Percentiles rank a stretch among this genome's conserved stretches.
Conservation (phyloP, 2,888 invertebrate genomes). For the Agrypnus murinus region DNA sequence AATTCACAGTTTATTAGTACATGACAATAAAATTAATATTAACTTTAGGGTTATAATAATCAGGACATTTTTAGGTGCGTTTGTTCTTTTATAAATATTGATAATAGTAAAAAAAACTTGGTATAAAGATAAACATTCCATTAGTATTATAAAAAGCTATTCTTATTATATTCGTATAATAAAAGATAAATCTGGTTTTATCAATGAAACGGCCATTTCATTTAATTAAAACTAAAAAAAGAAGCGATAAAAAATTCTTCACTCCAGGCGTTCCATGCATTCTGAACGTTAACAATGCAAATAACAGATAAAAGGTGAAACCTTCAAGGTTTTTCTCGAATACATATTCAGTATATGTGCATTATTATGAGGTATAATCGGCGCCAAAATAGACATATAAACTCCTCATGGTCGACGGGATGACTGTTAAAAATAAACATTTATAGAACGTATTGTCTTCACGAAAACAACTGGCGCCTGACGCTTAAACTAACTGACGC, state of each 20-base stretch:
- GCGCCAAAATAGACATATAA: conserved; percentile 54
- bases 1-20: no score
- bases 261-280: background rate
- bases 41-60: no score
- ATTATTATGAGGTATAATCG: conserved; percentile 43
- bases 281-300: conserved; percentile 7
- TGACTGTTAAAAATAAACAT: conserved; percentile 54
- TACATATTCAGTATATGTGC: conserved; percentile 38
- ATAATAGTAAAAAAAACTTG: background rate
- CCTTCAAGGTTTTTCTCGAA: conserved; percentile 28
- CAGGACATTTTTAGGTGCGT: no score
- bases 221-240: conserved; percentile 3
- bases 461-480: conserved; percentile 55
- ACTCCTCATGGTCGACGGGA: conserved; percentile 49
- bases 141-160: background rate
- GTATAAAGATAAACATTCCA: conserved; percentile 11
- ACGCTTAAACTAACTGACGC: conserved; percentile 51
- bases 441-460: conserved; percentile 56
- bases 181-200: conserved; percentile 18
- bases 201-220: conserved; percentile 17
- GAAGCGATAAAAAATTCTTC: conserved; percentile 9
- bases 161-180: no score
- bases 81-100: no score
- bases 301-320: conserved; percentile 1
- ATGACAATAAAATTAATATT: no score